Evolutionary conservation across 2,113 vertebrate genomes (phyloP).

Genomic region (Epinephelus moara): DNA sequence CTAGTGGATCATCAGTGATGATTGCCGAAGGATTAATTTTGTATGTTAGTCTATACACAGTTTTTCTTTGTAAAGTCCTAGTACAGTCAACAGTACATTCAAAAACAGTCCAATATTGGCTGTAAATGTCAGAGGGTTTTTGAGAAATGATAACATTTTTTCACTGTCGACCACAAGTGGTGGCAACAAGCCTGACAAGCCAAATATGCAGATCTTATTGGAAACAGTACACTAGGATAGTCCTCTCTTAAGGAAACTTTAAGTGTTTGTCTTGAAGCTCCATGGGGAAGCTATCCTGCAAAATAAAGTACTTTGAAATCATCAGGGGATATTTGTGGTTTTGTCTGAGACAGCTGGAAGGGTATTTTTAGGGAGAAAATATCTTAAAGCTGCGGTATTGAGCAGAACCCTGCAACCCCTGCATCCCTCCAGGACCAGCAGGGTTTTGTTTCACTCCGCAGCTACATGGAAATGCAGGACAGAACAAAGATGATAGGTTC

Average conservation of each 20-base stretch:
- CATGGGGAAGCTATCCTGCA: slow-evolving; percentile 8
- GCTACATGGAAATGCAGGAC: neutral
- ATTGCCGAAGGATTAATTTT: too few relatives aligned
- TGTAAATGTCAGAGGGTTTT: neutral
- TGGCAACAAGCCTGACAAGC: neutral
- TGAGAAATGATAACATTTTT: neutral
- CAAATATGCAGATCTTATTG: slow-evolving; percentile 5
- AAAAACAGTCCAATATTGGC: neutral
- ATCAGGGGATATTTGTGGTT: slow-evolving; percentile 33
- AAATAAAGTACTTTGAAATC: slow-evolving; percentile 3
- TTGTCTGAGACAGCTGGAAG: slow-evolving; percentile 8
- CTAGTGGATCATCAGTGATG: too few relatives aligned
- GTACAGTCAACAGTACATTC: too few relatives aligned
- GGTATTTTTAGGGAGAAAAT: slow-evolving; percentile 38
- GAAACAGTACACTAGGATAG: neutral
- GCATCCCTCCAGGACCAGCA: slow-evolving; percentile 66
- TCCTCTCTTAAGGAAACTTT: neutral
- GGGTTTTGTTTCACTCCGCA: slow-evolving; percentile 16
- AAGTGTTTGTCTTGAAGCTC: neutral
- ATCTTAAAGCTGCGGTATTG: slow-evolving; percentile 21
- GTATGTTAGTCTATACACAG: too few relatives aligned
- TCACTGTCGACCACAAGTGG: slow-evolving; percentile 13
- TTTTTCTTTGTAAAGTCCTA: too few relatives aligned
- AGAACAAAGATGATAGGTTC: slow-evolving; percentile 3
- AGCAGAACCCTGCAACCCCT: slow-evolving; percentile 62